These are phyloP conservation scores for Orbicella faveolata DNA, from an alignment of 64 coral and sea anemone species.

Conservation along the genomic window DNA sequence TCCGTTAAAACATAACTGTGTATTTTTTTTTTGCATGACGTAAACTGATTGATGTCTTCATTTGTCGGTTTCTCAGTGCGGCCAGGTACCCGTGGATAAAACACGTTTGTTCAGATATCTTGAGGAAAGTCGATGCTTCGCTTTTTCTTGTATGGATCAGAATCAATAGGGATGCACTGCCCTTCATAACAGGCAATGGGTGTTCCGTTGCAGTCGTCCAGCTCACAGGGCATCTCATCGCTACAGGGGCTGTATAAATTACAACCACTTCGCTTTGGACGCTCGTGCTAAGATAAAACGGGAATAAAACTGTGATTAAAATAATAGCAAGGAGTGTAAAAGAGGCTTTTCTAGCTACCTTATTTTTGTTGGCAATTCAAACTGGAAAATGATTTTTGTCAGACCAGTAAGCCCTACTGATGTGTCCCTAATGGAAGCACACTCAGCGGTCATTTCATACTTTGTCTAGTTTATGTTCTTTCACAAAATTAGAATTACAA, in stretches of 20 bases:
- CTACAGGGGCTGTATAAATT: no score
- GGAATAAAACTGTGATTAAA: neutral
- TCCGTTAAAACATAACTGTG: no score
- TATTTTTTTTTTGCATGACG: no score
- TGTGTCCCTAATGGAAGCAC: no score
- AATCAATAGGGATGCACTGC: neutral
- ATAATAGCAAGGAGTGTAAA: neutral
- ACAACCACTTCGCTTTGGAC: neutral
- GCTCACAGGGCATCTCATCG: neutral
- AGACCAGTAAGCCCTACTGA: no score
- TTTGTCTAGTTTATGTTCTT: no score
- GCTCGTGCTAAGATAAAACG: neutral
- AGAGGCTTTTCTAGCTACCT: no score
- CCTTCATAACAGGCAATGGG: neutral
- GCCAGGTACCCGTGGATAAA: neutral
- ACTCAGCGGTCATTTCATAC: no score
- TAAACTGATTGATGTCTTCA: no score
- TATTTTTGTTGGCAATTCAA: no score
- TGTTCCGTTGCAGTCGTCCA: neutral
- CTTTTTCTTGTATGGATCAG: constrained; percentile 1
- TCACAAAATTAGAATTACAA: no score
- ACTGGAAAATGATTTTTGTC: no score
- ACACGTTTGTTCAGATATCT: neutral
- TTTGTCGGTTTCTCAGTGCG: neutral
- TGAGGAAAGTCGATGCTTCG: neutral